Evolutionary conservation across 2,113 vertebrate genomes (phyloP).

Genomic region (Ranitomeya variabilis): DNA sequence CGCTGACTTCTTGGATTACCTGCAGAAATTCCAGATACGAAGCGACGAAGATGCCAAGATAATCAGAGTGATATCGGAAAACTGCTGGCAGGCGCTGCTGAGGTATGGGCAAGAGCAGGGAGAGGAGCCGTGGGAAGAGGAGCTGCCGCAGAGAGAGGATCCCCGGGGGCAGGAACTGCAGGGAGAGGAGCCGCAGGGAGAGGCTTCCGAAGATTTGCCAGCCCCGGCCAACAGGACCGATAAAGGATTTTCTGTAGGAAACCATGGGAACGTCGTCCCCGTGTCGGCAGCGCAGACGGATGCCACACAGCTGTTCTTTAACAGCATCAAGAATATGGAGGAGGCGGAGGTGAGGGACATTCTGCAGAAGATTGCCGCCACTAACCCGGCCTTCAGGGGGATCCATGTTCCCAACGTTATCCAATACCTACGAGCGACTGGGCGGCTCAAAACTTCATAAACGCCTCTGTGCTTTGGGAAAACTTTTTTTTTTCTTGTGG

Average conservation of each 20-base stretch:
- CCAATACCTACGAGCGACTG: slow-evolving; percentile 1
- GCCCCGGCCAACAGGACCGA: neutral
- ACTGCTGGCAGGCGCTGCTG: neutral
- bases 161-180: neutral
- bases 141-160: neutral
- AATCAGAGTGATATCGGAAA: neutral
- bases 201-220: neutral
- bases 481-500: neutral
- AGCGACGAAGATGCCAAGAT: neutral
- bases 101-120: neutral
- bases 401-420: slow-evolving; percentile 20
- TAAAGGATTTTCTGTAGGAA: neutral
- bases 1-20: neutral
- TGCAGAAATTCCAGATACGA: neutral
- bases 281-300: neutral
- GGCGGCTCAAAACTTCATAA: neutral
- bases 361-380: slow-evolving; percentile 62
- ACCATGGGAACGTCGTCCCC: neutral
- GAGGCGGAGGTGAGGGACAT: slow-evolving; percentile 62
- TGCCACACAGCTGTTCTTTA: slow-evolving; percentile 61
- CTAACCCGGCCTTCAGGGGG: slow-evolving; percentile 67
- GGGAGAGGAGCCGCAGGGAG: too few relatives aligned
- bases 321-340: slow-evolving; percentile 65
- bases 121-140: neutral
- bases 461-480: neutral